phyloP scores from a whole-genome alignment of 2,797 vertebrate species.

The Rhinella marina region DNA sequence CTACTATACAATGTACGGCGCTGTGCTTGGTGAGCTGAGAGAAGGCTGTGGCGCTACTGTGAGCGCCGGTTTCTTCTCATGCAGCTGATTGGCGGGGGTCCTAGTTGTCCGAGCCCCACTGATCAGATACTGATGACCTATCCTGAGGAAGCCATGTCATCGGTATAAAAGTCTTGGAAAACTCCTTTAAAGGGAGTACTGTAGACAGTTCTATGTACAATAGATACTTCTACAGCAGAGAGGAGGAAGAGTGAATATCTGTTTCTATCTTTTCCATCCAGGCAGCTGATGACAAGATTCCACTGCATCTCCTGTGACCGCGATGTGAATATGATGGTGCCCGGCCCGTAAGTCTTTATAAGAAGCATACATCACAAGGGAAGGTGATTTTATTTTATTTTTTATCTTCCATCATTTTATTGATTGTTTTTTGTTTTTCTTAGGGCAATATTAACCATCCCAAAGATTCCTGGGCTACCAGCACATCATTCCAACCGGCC shows the following conservation, averaged over 20 bases:
- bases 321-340: constrained; percentile 71
- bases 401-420: not conserved
- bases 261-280: constrained; percentile 62
- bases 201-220: not conserved
- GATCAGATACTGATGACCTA: too few species aligned
- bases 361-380: not conserved
- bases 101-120: too few species aligned
- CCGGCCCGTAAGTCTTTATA: constrained; percentile 77
- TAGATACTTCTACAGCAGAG: not conserved
- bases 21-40: too few species aligned
- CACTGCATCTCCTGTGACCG: constrained; percentile 83
- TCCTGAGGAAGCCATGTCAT: too few species aligned
- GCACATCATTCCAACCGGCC: constrained; percentile 67
- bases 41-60: too few species aligned
- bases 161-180: too few species aligned
- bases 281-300: constrained; percentile 78
- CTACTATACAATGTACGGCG: too few species aligned
- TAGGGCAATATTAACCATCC: constrained; percentile 66
- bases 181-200: not conserved
- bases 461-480: constrained; percentile 68
- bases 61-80: too few species aligned
- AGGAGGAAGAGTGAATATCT: not conserved
- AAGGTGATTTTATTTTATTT: not conserved
- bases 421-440: not conserved
- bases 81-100: too few species aligned